Evolutionary conservation across 2,113 vertebrate genomes (phyloP).

Genomic region (Nipponia nippon): DNA sequence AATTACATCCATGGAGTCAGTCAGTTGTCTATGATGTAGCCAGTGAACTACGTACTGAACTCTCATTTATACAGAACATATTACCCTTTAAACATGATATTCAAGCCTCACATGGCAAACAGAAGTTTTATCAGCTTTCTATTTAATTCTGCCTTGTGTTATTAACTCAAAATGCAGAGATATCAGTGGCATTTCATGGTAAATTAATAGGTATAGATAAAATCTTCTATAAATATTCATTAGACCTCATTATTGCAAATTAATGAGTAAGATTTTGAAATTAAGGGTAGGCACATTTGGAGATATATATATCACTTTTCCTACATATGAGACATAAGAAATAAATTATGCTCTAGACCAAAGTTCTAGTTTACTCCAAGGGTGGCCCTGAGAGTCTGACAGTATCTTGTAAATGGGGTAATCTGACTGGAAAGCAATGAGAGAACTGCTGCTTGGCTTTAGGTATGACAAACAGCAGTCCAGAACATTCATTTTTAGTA

Average conservation of each 20-base stretch:
- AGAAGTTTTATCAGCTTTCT: constrained; percentile 8
- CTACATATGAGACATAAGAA: constrained; percentile 8
- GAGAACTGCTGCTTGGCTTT: neutral
- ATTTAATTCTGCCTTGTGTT: neutral
- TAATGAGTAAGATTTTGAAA: constrained; percentile 67
- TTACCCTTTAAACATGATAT: neutral
- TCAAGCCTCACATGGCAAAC: neutral
- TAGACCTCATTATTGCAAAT: constrained; percentile 67
- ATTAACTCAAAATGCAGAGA: constrained; percentile 13
- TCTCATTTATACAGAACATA: neutral
- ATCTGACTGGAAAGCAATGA: neutral
- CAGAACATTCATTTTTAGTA: neutral
- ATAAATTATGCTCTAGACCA: constrained; percentile 17
- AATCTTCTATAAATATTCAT: constrained; percentile 76
- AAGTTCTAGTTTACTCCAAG: neutral
- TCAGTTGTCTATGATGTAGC: neutral
- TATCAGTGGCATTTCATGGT: constrained; percentile 37
- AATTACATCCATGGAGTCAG: neutral
- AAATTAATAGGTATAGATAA: constrained; percentile 71
- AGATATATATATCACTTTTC: constrained; percentile 33
- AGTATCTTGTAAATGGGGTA: neutral
- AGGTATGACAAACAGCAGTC: neutral
- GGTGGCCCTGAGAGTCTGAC: neutral
- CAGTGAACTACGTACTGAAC: neutral
- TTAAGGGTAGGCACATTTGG: constrained; percentile 41